Evolutionary conservation across 2,888 invertebrate species (phyloP).

Genomic region (Glaucopsyche alexis): DNA sequence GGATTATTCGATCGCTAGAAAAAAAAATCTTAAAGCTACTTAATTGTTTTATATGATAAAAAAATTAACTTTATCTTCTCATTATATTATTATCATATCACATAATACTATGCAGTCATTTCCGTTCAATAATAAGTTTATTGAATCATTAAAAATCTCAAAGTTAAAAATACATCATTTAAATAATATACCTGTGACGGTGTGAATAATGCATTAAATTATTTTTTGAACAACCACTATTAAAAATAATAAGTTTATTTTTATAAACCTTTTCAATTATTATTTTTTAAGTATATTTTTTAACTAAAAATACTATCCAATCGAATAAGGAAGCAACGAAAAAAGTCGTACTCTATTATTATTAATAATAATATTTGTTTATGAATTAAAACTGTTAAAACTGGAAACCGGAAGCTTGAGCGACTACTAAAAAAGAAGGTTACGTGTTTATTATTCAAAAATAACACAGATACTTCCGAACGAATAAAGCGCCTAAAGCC

Average conservation of each 20-base stretch:
- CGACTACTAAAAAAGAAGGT: background rate
- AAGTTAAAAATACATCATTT: background rate
- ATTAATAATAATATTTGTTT: too few species aligned
- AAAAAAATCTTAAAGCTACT: too few species aligned
- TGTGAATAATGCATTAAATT: background rate
- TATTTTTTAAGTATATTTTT: background rate
- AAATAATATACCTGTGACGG: background rate
- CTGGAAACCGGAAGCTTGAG: background rate
- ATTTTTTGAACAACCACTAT: background rate
- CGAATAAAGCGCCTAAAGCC: too few species aligned
- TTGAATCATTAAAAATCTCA: background rate
- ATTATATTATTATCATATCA: background rate
- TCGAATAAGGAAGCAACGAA: background rate
- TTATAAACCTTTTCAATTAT: background rate
- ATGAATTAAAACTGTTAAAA: too few species aligned
- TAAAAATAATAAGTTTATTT: background rate
- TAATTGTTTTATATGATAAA: background rate
- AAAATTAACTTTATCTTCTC: background rate
- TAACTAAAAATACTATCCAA: background rate
- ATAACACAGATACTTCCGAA: background rate
- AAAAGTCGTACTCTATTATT: too few species aligned
- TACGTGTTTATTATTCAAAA: background rate
- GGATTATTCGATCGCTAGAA: too few species aligned
- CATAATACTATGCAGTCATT: background rate
- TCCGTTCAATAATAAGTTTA: background rate